A percentile compares a stretch with the other conserved stretches of the same genome.
Evolutionary conservation across 1,140 invertebrate genomes (phyloP).

Genomic region (Melitaea cinxia): DNA sequence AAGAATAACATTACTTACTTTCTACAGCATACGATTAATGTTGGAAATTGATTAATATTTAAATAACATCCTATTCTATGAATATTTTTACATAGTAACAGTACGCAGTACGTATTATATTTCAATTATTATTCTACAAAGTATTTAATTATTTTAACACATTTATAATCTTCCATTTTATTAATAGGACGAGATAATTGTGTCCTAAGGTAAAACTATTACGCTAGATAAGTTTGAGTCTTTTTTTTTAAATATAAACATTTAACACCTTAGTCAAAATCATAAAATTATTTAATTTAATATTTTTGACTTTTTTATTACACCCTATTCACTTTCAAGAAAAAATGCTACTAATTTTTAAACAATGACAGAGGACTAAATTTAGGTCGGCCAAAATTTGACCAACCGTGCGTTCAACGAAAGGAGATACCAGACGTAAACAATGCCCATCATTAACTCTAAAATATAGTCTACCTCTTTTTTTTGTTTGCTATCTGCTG

Average conservation of each 20-base stretch:
- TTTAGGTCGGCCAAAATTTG: too few species aligned
- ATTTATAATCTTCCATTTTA: not conserved
- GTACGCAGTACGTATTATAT: not conserved
- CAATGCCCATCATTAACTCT: too few species aligned
- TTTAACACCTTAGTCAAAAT: not conserved
- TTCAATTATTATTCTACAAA: not conserved
- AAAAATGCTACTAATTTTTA: not conserved
- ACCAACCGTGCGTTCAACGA: too few species aligned
- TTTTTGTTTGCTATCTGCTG: too few species aligned
- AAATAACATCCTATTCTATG: not conserved
- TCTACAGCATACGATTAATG: not conserved
- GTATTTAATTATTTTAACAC: not conserved
- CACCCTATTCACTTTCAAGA: conserved; percentile 1
- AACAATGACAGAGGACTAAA: too few species aligned
- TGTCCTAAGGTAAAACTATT: not conserved
- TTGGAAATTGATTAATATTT: not conserved
- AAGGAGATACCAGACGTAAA: too few species aligned
- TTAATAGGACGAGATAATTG: not conserved
- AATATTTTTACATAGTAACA: not conserved
- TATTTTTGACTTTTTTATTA: not conserved
- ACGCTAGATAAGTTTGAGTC: not conserved
- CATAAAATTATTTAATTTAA: not conserved
- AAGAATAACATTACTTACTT: not conserved
- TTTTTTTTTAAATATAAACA: not conserved
- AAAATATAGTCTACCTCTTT: too few species aligned